A percentile compares a stretch with the other conserved stretches of the same genome.
Evolutionary conservation across 2,888 invertebrate species (phyloP).

Genomic region (Drosophila testacea): DNA sequence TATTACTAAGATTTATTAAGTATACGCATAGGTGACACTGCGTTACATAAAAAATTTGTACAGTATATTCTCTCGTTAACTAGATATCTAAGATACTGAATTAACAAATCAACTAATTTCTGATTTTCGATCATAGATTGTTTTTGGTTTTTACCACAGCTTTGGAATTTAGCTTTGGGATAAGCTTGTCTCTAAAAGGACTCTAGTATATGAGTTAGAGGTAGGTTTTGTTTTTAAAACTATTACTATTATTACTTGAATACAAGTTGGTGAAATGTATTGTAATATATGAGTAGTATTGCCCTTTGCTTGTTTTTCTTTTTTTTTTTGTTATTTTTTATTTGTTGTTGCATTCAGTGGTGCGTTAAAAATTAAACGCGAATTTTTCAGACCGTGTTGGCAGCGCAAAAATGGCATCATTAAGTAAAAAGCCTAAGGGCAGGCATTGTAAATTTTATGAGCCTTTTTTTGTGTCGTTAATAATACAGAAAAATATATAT

Average conservation of each 20-base stretch:
- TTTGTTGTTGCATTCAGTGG: conserved; percentile 74
- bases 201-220: neutral
- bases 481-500: conserved; percentile 69
- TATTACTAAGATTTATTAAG: too few species aligned
- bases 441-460: conserved; percentile 81
- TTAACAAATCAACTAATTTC: too few species aligned
- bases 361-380: conserved; percentile 79
- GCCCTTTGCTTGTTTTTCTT: conserved; percentile 27
- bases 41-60: too few species aligned
- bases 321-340: conserved; percentile 16
- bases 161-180: neutral
- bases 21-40: too few species aligned
- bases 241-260: neutral
- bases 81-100: too few species aligned
- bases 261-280: neutral
- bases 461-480: conserved; percentile 79
- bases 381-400: conserved; percentile 70
- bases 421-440: conserved; percentile 73
- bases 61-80: too few species aligned
- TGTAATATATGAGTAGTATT: conserved; percentile 39
- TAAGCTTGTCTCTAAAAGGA: neutral
- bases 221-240: neutral
- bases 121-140: neutral
- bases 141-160: neutral
- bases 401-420: conserved; percentile 80